A percentile compares a stretch with the other conserved stretches of the same genome.
These are phyloP conservation scores for Clarias magur DNA, from an alignment of 2,113 vertebrate species.

Conservation along the genomic window DNA sequence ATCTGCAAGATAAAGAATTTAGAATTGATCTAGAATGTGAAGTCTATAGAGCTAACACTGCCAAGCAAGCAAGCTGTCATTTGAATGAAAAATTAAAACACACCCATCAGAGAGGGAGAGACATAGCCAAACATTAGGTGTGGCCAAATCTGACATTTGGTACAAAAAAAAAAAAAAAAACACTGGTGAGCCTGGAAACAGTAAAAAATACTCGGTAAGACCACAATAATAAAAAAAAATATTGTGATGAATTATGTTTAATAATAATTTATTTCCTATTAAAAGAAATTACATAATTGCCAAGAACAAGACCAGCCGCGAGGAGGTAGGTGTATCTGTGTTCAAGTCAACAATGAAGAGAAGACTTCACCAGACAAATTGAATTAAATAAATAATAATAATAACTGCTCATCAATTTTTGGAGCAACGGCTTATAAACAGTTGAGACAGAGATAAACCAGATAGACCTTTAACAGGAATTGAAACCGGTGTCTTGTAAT, in stretches of 20 bases:
- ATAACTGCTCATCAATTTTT: background rate
- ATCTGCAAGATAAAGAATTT: background rate
- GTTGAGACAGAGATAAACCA: background rate
- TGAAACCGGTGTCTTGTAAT: background rate
- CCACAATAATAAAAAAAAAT: too few relatives aligned
- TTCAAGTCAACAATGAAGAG: background rate
- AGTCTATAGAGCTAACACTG: background rate
- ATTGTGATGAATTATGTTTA: too few relatives aligned
- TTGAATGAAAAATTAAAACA: background rate
- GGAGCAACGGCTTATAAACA: background rate
- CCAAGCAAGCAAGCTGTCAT: background rate
- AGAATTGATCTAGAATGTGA: background rate
- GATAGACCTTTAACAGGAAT: background rate
- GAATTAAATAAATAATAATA: background rate
- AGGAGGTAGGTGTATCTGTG: background rate
- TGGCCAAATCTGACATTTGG: background rate
- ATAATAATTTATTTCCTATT: background rate
- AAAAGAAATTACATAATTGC: background rate
- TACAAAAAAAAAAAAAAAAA: background rate
- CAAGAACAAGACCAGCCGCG: background rate
- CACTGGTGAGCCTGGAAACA: background rate
- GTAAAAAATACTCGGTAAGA: background rate
- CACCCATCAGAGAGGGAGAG: background rate
- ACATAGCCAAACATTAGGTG: background rate
- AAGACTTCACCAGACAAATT: background rate